Evolutionary conservation across 92 coral and sea anemone species (phyloP).

Genomic region (Scolanthus callimorphus): DNA sequence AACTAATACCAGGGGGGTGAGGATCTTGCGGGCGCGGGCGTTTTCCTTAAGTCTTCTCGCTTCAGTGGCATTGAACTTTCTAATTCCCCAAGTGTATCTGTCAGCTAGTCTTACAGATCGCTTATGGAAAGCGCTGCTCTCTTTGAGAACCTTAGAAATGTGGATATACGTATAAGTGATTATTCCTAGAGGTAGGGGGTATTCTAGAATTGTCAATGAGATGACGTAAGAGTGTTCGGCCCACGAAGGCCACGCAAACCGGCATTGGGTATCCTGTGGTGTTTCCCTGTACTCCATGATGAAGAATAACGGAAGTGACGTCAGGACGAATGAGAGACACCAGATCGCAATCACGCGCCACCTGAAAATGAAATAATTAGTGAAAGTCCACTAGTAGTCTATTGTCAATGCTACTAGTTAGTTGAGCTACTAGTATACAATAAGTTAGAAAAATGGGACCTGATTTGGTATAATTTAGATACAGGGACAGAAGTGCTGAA

Average conservation of each 20-base stretch:
- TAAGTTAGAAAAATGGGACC: too few relatives aligned
- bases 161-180: slow-evolving; percentile 62
- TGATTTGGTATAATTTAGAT: too few relatives aligned
- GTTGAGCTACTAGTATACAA: too few relatives aligned
- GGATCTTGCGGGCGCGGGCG: slow-evolving; percentile 64
- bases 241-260: slow-evolving; percentile 48
- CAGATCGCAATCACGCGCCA: slow-evolving; percentile 48
- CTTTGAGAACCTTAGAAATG: slow-evolving; percentile 49
- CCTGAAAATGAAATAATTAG: too few relatives aligned
- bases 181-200: slow-evolving; percentile 65
- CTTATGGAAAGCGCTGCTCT: slow-evolving; percentile 67
- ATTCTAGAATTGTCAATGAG: slow-evolving; percentile 50
- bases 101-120: slow-evolving; percentile 11
- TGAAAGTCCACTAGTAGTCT: too few relatives aligned
- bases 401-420: too few relatives aligned
- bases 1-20: slow-evolving; percentile 82
- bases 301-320: slow-evolving; percentile 63
- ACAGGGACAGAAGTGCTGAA: too few relatives aligned
- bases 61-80: slow-evolving; percentile 4
- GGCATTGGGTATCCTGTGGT: slow-evolving; percentile 28
- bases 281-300: slow-evolving; percentile 48
- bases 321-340: slow-evolving; percentile 62
- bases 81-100: slow-evolving; percentile 1
- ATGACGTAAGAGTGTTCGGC: slow-evolving; percentile 45
- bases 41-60: slow-evolving; percentile 63